Evolutionary conservation across 2,797 vertebrate genomes (phyloP).

Genomic region (Cuniculus paca): DNA sequence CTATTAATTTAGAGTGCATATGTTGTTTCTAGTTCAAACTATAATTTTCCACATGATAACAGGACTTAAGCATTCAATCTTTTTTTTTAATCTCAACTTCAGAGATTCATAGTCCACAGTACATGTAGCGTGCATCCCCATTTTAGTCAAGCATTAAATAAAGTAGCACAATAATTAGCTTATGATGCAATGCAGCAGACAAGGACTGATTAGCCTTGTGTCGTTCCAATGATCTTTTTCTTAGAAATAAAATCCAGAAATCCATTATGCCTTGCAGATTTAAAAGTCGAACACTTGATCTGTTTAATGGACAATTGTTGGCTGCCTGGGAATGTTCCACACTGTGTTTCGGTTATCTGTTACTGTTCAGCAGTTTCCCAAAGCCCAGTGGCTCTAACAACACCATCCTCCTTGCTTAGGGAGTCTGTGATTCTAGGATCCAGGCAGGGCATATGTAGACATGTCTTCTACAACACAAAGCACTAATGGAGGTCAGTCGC

Average conservation of each 20-base stretch:
- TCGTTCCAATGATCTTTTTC: background rate
- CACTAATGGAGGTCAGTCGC: background rate
- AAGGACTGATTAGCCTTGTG: background rate
- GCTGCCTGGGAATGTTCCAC: background rate
- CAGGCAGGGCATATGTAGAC: background rate
- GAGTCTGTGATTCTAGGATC: background rate
- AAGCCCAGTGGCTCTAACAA: background rate
- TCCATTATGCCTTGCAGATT: background rate
- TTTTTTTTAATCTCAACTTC: background rate
- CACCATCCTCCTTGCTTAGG: background rate
- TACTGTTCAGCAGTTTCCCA: background rate
- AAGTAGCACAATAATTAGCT: background rate
- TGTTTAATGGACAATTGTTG: background rate
- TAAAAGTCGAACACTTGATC: background rate
- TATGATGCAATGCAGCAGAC: background rate
- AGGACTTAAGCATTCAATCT: background rate
- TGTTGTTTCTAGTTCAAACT: constrained; percentile 37
- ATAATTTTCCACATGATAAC: background rate
- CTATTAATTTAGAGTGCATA: background rate
- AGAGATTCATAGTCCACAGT: background rate
- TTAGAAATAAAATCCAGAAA: constrained; percentile 35
- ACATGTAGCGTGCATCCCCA: background rate
- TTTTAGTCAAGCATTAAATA: background rate
- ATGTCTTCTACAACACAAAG: rapidly evolving
- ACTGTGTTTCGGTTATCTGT: background rate